These are phyloP conservation scores for Epizoanthus stellaris DNA, from an alignment of 92 coral and sea anemone genomes.

Conservation along the genomic window DNA sequence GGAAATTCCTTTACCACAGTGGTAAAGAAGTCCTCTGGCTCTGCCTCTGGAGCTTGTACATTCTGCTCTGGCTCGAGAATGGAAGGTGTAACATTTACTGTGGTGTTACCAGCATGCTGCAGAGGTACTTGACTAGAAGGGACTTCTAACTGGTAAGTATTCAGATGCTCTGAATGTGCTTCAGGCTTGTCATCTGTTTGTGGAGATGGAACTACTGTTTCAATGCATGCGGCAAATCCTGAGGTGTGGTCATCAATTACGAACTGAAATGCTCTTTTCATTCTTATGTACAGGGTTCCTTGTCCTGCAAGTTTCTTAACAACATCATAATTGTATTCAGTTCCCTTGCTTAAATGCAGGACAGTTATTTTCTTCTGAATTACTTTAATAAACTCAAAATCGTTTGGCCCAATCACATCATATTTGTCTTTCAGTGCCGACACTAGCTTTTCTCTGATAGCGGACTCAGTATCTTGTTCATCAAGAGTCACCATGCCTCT, in stretches of 20 bases:
- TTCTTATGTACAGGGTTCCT: conserved; percentile 55
- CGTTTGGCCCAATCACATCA: conserved; percentile 38
- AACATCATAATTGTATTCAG: conserved; percentile 46
- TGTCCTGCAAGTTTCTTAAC: conserved; percentile 54
- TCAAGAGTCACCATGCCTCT: conserved; percentile 34
- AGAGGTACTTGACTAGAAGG: conserved; percentile 7
- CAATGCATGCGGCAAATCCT: too few relatives aligned
- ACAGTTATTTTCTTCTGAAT: conserved; percentile 50
- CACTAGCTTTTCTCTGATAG: conserved; percentile 48
- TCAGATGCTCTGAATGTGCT: neutral
- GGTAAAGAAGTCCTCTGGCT: conserved; percentile 24
- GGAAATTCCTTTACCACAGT: conserved; percentile 30
- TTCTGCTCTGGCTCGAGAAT: neutral
- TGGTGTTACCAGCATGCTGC: conserved; percentile 14
- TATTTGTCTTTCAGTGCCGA: conserved; percentile 55
- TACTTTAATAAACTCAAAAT: conserved; percentile 54
- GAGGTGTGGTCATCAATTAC: conserved; percentile 11
- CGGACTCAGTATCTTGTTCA: conserved; percentile 47
- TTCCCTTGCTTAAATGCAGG: conserved; percentile 48
- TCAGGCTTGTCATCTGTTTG: conserved; percentile 1
- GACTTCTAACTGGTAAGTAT: neutral
- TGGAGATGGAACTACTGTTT: neutral
- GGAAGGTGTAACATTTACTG: neutral
- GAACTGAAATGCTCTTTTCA: conserved; percentile 38
- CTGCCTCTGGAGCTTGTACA: neutral